Evolutionary conservation across 2,797 vertebrate genomes (phyloP).

Genomic region (Acropternis orthonyx): DNA sequence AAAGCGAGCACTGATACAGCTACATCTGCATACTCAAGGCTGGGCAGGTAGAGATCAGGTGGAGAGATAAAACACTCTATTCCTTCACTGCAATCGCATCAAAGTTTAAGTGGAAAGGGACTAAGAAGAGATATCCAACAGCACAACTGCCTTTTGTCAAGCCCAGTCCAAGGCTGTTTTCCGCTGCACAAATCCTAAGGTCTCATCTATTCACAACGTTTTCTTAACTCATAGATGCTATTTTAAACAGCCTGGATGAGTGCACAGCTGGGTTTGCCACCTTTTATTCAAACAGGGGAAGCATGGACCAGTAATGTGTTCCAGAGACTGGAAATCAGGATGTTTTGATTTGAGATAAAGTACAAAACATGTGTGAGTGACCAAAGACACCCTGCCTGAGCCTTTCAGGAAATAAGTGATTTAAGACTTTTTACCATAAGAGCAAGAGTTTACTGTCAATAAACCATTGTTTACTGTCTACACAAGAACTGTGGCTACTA

Average conservation of each 20-base stretch:
- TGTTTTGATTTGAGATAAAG: slow-evolving; percentile 71
- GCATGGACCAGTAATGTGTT: slow-evolving; percentile 43
- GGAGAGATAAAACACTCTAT: background rate
- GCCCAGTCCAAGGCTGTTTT: background rate
- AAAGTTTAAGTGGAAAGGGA: background rate
- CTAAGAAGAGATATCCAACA: background rate
- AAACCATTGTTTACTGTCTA: slow-evolving; percentile 57
- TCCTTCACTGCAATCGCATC: background rate
- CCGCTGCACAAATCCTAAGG: background rate
- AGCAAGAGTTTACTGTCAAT: slow-evolving; percentile 51
- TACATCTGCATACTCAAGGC: background rate
- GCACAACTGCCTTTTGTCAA: background rate
- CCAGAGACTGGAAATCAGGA: slow-evolving; percentile 63
- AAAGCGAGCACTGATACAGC: background rate
- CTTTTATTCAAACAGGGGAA: slow-evolving; percentile 46
- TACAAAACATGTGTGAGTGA: slow-evolving; percentile 63
- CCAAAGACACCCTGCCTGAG: slow-evolving; percentile 59
- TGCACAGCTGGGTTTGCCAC: slow-evolving; percentile 16
- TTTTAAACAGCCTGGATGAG: background rate
- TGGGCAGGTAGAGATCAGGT: background rate
- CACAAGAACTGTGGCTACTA: slow-evolving; percentile 41
- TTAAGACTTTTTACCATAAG: slow-evolving; percentile 33
- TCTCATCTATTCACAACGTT: background rate
- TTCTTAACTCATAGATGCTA: background rate
- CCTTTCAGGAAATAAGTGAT: slow-evolving; percentile 57